These are phyloP conservation scores for Macropus fuliginosus DNA, from an alignment of 2,797 vertebrate genomes.

Conservation along the genomic window DNA sequence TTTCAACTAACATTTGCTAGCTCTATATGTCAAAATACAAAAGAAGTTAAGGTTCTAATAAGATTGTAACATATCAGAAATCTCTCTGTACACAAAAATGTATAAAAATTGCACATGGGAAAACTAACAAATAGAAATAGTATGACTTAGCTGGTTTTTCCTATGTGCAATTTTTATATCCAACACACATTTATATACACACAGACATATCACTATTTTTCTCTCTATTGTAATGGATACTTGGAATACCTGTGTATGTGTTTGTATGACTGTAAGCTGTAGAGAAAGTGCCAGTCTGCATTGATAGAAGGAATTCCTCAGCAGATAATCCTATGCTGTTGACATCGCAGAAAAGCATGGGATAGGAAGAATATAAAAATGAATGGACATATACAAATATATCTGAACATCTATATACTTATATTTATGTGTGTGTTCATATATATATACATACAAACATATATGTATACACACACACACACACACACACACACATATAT, in stretches of 20 bases:
- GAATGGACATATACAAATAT: neutral
- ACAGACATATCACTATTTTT: neutral
- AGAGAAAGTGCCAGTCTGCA: neutral
- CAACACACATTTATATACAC: neutral
- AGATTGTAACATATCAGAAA: neutral
- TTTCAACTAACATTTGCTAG: neutral
- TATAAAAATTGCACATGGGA: neutral
- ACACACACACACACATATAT: no score
- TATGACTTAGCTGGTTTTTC: neutral
- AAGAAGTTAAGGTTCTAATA: neutral
- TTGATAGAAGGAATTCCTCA: neutral
- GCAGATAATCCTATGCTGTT: neutral
- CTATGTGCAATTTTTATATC: neutral
- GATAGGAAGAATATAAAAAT: neutral
- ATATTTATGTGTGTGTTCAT: neutral
- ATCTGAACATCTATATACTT: neutral
- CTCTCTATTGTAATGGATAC: neutral
- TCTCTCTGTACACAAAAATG: neutral
- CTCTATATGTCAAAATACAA: neutral
- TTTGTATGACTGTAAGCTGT: neutral
- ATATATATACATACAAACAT: neutral
- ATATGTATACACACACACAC: neutral
- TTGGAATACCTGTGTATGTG: neutral
- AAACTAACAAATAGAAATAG: neutral
- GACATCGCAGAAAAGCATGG: neutral